Evolutionary conservation across 2,113 vertebrate species (phyloP), one percentile per base, ranked within the genome.

Genomic region (Hyperopisus bebe): DNA sequence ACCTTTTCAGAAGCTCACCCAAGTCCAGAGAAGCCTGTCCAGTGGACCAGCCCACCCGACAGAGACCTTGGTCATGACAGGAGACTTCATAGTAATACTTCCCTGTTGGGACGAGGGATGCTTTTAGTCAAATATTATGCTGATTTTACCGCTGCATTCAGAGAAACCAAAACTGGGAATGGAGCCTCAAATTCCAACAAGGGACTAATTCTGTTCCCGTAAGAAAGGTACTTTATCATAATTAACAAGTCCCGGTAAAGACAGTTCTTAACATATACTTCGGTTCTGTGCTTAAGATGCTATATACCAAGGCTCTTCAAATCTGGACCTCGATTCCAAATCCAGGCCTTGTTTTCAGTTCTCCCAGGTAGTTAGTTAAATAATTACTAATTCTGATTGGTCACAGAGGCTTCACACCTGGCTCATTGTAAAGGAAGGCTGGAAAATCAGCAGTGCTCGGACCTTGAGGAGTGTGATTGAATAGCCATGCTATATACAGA

Each of bases 41-140:
- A 84, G 98, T 96, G 82, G 98, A 98, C 98, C 98, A 99, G 1
- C 98, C 98, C n/a, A 99, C 92, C 89, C 98, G 95, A 93, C 98
- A 99, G 85, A 99, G 93, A 2, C 98, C 98, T 92, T 99, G 98
- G 89, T 99, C 98, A 15, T 98, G 97, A 91, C 98, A 99, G 66
- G 96, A 92, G 42, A 99, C 96, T 92, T 99, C 98, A 39, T 99
- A 99, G 93, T 96, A 99, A 92, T 99, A 97, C 88, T 97, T 98
- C 15, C 98, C 98, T 97, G 58, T 13, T 92, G 2, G 85, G 13
- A 91, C 11, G 24, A n/a, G 84, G 5, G 21, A 47, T 3, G 3
- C 5, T 44, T 84, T 84, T 47, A 84, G 7, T 9, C 4, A 44
- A 21, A 83, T 9, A n/a, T 3, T n/a, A 0, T 2, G 2, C 58